These are phyloP conservation scores for Arion vulgaris DNA, from an alignment of 1,140 invertebrate genomes.

Conservation along the genomic window DNA sequence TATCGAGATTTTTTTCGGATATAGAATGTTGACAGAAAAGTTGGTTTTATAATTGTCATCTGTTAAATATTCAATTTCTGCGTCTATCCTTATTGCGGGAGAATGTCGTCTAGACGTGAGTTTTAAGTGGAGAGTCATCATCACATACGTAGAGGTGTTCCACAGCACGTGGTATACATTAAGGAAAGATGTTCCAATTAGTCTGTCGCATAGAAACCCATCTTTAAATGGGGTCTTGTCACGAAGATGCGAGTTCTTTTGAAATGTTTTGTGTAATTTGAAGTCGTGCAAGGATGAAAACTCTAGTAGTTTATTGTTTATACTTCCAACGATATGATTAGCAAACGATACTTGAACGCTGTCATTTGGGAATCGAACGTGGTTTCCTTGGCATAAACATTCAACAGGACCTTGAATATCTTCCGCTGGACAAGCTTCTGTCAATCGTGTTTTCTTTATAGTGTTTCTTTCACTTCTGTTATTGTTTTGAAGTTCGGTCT, in stretches of 20 bases:
- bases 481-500: no score
- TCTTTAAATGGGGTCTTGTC: not conserved
- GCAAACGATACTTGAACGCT: constrained; percentile 17
- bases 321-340: not conserved
- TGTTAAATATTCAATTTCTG: not conserved
- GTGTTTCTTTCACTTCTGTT: no score
- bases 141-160: not conserved
- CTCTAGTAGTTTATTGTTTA: constrained; percentile 21
- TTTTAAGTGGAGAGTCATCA: not conserved
- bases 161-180: constrained; percentile 10
- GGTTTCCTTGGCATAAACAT: not conserved
- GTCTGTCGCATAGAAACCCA: not conserved
- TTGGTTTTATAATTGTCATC: not conserved
- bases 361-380: constrained; percentile 12
- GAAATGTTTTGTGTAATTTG: no score
- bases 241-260: no score
- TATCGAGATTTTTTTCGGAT: not conserved
- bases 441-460: no score
- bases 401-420: not conserved
- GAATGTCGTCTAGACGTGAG: not conserved
- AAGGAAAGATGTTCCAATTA: not conserved
- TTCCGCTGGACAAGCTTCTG: not conserved
- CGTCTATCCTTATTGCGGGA: not conserved
- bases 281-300: not conserved
- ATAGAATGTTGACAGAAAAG: not conserved